Evolutionary conservation across 2,797 vertebrate species (phyloP).

Genomic region (Hyperoplus lanceolatus): DNA sequence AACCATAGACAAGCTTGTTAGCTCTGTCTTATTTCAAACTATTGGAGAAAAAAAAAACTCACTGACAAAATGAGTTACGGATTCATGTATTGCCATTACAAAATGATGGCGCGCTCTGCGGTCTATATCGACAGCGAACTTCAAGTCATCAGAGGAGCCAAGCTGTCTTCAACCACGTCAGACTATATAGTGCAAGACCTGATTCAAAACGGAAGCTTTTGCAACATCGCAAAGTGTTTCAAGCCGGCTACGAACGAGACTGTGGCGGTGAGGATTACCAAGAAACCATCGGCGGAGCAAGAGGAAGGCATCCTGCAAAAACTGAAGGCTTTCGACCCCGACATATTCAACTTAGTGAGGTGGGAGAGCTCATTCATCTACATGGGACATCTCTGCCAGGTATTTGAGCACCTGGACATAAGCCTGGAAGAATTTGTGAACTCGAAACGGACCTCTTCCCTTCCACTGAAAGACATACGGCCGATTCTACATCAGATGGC

Average conservation of each 20-base stretch:
- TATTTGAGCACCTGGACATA: slow-evolving; percentile 1
- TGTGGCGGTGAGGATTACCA: not conserved
- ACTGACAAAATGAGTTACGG: not conserved
- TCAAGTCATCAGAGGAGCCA: not conserved
- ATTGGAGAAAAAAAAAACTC: not conserved
- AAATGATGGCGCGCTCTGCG: not conserved
- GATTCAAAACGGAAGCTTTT: not conserved
- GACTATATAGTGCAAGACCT: not conserved
- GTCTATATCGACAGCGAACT: not conserved
- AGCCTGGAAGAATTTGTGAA: slow-evolving; percentile 2
- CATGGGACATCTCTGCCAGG: not conserved
- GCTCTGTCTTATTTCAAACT: not conserved
- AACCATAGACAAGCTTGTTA: too few relatives aligned
- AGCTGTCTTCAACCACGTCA: not conserved
- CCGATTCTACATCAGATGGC: not conserved
- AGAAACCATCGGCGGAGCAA: not conserved
- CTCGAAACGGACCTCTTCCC: not conserved
- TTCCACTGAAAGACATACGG: not conserved
- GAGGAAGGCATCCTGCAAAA: not conserved
- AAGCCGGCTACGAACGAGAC: not conserved
- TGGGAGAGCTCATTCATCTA: not conserved
- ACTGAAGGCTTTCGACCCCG: not conserved
- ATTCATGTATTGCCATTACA: not conserved
- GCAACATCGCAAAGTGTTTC: not conserved
- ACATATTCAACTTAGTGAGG: not conserved